Conservation (phyloP, 2,888 invertebrate genomes). For the Julus scanicus region DNA sequence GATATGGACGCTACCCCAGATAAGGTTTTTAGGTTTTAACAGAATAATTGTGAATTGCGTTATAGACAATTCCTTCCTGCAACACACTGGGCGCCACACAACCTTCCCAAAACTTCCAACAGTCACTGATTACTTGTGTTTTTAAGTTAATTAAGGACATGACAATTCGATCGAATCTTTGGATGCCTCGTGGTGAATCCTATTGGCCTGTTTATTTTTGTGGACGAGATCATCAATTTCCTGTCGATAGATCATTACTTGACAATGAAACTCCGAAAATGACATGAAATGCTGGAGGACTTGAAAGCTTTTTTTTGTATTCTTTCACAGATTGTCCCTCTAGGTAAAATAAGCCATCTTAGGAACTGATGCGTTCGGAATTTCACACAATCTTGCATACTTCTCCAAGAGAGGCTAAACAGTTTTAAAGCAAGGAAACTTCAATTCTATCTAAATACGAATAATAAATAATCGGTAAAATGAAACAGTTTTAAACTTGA, state of each 20-base stretch:
- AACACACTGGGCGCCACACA: not conserved
- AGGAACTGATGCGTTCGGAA: too few relatives aligned
- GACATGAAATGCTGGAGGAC: not conserved
- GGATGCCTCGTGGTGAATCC: slow-evolving; percentile 20
- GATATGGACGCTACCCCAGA: slow-evolving; percentile 30
- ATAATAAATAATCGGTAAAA: too few relatives aligned
- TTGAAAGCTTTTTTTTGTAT: too few relatives aligned
- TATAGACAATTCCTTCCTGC: not conserved
- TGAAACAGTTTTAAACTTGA: too few relatives aligned
- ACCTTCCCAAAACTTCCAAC: not conserved
- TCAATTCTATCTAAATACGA: too few relatives aligned
- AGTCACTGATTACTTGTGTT: not conserved
- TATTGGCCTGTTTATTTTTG: not conserved
- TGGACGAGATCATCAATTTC: not conserved
- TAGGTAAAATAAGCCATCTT: too few relatives aligned
- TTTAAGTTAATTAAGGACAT: not conserved
- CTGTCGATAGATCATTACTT: not conserved
- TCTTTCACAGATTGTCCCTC: too few relatives aligned
- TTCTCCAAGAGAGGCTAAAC: too few relatives aligned
- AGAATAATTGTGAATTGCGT: not conserved
- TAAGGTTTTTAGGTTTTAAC: slow-evolving; percentile 5
- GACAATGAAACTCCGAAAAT: not conserved
- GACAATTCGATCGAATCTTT: not conserved
- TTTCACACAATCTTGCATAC: too few relatives aligned
- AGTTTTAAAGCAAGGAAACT: too few relatives aligned